Conservation (phyloP, 2,888 invertebrate species). For the Drosophila nr. medialis region DNA sequence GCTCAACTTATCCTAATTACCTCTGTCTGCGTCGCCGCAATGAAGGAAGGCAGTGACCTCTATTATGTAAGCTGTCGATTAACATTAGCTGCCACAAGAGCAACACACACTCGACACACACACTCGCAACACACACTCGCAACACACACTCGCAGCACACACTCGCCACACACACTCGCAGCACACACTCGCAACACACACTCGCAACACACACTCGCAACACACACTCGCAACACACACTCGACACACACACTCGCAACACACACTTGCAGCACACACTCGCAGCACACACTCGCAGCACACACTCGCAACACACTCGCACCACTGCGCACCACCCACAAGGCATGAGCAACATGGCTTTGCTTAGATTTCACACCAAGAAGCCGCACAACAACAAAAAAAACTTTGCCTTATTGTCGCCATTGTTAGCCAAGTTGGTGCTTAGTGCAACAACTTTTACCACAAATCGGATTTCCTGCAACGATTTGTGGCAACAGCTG, state of each 20-base stretch:
- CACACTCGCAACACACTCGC: neutral
- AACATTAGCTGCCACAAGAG: conserved; percentile 29
- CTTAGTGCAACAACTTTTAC: conserved; percentile 71
- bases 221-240: too few relatives aligned
- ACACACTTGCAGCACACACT: too few relatives aligned
- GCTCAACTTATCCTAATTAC: neutral
- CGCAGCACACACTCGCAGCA: neutral
- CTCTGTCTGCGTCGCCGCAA: neutral
- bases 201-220: neutral
- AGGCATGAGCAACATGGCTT: conserved; percentile 21
- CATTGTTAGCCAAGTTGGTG: conserved; percentile 25
- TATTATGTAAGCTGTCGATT: conserved; percentile 58
- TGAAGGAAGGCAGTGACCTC: conserved; percentile 50
- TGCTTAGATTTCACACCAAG: conserved; percentile 58
- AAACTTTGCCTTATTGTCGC: conserved; percentile 20
- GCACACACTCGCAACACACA: neutral
- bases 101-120: too few relatives aligned
- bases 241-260: too few relatives aligned
- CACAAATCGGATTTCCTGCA: conserved; percentile 80
- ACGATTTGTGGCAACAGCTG: conserved; percentile 64
- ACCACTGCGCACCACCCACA: conserved; percentile 34
- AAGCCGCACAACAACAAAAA: conserved; percentile 44
- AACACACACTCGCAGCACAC: neutral
- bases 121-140: neutral
- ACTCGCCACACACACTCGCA: too few relatives aligned